phyloP scores from a whole-genome alignment of 2,888 invertebrate species.

The Rhopalosiphum nymphaeae region DNA sequence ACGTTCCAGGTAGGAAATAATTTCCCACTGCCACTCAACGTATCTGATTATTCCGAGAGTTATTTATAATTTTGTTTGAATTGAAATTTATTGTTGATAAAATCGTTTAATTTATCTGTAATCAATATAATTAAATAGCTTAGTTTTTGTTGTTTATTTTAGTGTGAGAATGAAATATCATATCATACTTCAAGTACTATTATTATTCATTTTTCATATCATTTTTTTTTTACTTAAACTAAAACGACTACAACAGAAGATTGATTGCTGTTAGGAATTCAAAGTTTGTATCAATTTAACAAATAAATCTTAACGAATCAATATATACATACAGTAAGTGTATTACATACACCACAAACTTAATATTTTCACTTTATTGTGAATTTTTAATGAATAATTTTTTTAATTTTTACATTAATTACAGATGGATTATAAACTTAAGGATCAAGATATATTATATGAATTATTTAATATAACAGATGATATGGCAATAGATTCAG shows the following conservation, averaged over 20 bases:
- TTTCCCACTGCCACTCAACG: neutral
- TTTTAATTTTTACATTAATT: neutral
- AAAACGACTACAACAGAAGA: neutral
- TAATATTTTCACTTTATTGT: slow-evolving; percentile 17
- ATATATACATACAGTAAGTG: neutral
- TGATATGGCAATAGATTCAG: slow-evolving; percentile 8
- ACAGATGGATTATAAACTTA: neutral
- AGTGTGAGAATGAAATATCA: slow-evolving; percentile 15
- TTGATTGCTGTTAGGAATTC: neutral
- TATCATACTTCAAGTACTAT: neutral
- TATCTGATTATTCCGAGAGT: neutral
- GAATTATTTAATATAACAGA: neutral
- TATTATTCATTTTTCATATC: neutral
- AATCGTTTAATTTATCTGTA: neutral
- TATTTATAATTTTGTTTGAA: neutral
- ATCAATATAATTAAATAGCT: neutral
- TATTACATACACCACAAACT: slow-evolving; percentile 14
- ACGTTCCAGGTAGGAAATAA: neutral
- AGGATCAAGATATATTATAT: neutral
- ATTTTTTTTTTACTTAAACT: neutral
- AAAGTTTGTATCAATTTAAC: neutral
- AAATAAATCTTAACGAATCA: neutral
- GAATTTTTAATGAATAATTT: slow-evolving; percentile 15
- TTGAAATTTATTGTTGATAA: neutral
- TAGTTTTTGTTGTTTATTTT: neutral